These are phyloP conservation scores for Nineta flava DNA, from an alignment of 2,888 invertebrate genomes.

Conservation along the genomic window DNA sequence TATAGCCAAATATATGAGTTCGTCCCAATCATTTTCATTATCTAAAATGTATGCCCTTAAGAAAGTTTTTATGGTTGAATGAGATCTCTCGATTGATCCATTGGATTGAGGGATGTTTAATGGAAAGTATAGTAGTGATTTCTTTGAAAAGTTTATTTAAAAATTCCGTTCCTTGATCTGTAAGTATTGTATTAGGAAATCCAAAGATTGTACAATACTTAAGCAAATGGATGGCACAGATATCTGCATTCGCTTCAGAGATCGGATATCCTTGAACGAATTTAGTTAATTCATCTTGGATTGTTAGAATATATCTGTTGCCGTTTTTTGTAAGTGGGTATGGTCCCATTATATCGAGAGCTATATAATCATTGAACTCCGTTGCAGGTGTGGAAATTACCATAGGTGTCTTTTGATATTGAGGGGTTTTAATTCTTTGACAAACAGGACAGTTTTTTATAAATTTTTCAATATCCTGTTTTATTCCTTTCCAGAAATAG, in stretches of 20 bases:
- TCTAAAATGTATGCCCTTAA: not conserved
- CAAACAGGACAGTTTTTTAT: conserved; percentile 12
- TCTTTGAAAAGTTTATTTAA: not conserved
- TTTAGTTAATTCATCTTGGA: not conserved
- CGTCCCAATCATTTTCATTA: not conserved
- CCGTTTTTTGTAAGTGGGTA: conserved; percentile 10
- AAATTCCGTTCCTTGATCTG: not conserved
- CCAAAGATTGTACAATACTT: not conserved
- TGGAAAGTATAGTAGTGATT: not conserved
- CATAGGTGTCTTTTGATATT: conserved; percentile 10
- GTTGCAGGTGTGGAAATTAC: conserved; percentile 10
- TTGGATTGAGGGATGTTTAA: conserved; percentile 1
- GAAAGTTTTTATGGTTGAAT: not conserved
- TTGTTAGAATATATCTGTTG: conserved; percentile 11
- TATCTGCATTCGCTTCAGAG: not conserved
- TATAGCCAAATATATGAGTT: not conserved
- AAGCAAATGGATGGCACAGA: not conserved
- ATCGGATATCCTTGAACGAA: not conserved
- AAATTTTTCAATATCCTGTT: conserved; percentile 11
- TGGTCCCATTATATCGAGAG: conserved; percentile 14
- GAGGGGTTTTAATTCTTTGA: conserved; percentile 10
- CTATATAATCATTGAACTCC: conserved; percentile 12
- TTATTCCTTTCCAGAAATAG: conserved; percentile 14
- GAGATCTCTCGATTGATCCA: not conserved
- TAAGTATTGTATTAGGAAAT: not conserved